These are phyloP conservation scores for Euura saliciscinereae DNA, from an alignment of 1,140 invertebrate genomes.

Conservation along the genomic window DNA sequence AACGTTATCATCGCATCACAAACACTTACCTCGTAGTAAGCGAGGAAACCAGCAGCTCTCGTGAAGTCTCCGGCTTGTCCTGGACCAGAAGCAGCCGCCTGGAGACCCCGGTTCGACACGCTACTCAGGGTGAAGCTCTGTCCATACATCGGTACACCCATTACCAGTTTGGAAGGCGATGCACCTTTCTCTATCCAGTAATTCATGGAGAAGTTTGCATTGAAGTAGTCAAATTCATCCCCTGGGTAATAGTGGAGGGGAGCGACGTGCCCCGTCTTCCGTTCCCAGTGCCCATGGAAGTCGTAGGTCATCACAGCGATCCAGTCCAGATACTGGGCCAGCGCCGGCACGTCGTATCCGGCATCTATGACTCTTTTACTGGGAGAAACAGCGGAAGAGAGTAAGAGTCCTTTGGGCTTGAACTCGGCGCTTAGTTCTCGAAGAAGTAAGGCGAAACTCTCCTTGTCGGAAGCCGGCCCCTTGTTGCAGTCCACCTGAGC, in stretches of 20 bases:
- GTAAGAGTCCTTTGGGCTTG: conserved; percentile 56
- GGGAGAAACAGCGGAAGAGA: conserved; percentile 66
- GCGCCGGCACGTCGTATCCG: conserved; percentile 75
- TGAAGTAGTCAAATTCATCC: conserved; percentile 74
- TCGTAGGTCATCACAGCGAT: conserved; percentile 88
- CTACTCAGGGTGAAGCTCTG: conserved; percentile 77
- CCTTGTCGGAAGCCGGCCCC: conserved; percentile 64
- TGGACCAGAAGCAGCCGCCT: conserved; percentile 73
- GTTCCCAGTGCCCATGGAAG: conserved; percentile 86
- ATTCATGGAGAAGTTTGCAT: conserved; percentile 81
- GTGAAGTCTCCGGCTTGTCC: conserved; percentile 82
- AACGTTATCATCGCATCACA: too few relatives aligned
- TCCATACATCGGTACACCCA: conserved; percentile 87
- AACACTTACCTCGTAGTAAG: conserved; percentile 79
- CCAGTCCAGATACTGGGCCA: conserved; percentile 80
- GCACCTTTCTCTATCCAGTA: conserved; percentile 83
- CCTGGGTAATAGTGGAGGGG: conserved; percentile 76
- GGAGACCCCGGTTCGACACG: conserved; percentile 65
- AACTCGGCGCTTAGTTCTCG: conserved; percentile 65
- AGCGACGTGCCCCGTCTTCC: conserved; percentile 80
- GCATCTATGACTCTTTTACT: conserved; percentile 60
- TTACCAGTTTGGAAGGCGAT: conserved; percentile 73
- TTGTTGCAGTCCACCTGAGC: conserved; percentile 63
- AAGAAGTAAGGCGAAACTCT: conserved; percentile 60
- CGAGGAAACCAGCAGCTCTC: conserved; percentile 77